Evolutionary conservation across 2,797 vertebrate species (phyloP), one percentile per base, ranked within the genome.

Genomic region (Coreius guichenoti): DNA sequence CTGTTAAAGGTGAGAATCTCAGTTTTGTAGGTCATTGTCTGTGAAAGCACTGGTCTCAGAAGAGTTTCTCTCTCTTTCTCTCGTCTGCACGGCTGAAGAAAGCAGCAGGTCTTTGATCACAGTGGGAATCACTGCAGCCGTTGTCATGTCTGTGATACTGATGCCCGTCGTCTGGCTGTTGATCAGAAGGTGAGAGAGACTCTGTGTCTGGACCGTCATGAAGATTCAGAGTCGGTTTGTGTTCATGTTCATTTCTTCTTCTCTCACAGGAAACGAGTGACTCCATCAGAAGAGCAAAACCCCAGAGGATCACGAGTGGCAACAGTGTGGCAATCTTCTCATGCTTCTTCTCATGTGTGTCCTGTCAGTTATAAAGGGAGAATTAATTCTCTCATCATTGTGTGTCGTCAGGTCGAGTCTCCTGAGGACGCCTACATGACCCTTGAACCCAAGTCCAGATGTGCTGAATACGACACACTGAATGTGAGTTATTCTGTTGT

Each of bases 401-500:
- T 49, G 43, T 75, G 45, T 81, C 29, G 0, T 61, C 36, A 82
- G 80, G 36, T 72, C 5, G 23, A 72, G 51, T 72, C 80, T 72
- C n/a, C 49, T 61, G 83, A 61, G 8, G n/a, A 49, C 19, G 1
- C 36, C 26, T 72, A 85, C 75, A 61, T 70, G 75, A 61, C 67
- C 29, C 76, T 72, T 85, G 83, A 85, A 6, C 45, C 45, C 73
- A 77, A 26, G 47, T 36, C 82, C 56, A 76, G 61, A 36, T 67
- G 21, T 33, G 19, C 58, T 83, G 70, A 83, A 21, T 83, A 83
- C 3, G 72, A 83, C 39, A 77, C 82, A 9, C 73, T 83, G 72
- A 61, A 76, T 75, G 82, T 77, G 72, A 83, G 82, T 83, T 56
- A 29, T 8, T 43, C 68, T 21, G 67, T 26, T 21, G 47, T 13